phyloP scores from a whole-genome alignment of 2,888 invertebrate genomes.

The Phaedon cochleariae region DNA sequence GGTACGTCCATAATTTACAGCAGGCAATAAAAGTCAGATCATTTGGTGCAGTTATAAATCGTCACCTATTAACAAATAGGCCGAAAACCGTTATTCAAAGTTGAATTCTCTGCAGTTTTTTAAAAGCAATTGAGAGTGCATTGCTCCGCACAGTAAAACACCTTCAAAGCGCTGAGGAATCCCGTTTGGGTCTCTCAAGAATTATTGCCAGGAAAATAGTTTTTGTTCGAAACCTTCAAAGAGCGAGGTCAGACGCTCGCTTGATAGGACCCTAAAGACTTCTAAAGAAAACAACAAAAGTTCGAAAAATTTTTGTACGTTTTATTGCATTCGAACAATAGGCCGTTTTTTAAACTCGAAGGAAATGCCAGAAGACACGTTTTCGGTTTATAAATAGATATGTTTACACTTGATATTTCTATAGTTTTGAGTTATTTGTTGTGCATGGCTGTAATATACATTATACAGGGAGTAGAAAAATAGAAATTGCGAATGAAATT shows the following conservation, averaged over 20 bases:
- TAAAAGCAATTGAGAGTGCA: conserved; percentile 55
- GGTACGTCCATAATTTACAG: conserved; percentile 36
- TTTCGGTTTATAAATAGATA: conserved; percentile 46
- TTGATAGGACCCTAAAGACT: conserved; percentile 42
- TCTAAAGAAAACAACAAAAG: conserved; percentile 46
- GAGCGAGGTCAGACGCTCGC: conserved; percentile 45
- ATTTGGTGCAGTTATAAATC: conserved; percentile 51
- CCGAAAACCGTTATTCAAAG: conserved; percentile 56
- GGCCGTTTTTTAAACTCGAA: conserved; percentile 44
- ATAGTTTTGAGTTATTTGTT: background rate
- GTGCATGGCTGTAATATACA: background rate
- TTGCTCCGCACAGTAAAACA: conserved; percentile 47
- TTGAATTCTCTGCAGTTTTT: conserved; percentile 41
- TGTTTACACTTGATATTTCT: conserved; percentile 41
- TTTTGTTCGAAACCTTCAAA: conserved; percentile 50
- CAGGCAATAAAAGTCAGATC: conserved; percentile 35
- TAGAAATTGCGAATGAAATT: too few relatives aligned
- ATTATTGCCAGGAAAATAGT: conserved; percentile 57
- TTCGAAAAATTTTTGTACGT: conserved; percentile 47
- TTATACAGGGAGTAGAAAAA: too few relatives aligned
- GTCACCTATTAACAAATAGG: conserved; percentile 57
- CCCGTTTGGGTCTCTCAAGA: conserved; percentile 52
- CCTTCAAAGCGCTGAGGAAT: conserved; percentile 52
- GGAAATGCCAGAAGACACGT: conserved; percentile 46
- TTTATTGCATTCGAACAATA: conserved; percentile 49